Conservation (phyloP, 2,888 invertebrate species). For the Sinopyrophorus schimmeli region DNA sequence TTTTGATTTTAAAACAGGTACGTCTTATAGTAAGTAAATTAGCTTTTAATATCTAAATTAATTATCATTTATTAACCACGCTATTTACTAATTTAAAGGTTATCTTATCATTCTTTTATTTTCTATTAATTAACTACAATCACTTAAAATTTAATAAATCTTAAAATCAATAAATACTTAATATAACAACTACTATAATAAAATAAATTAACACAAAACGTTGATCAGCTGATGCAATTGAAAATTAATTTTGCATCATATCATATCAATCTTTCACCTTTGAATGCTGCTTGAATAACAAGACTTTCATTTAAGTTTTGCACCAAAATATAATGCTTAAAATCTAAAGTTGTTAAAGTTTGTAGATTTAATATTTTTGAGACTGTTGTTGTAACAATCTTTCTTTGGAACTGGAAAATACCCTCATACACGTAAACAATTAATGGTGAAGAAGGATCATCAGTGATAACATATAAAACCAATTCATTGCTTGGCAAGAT, state of each 20-base stretch:
- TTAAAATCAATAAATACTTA: background rate
- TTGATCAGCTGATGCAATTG: conserved; percentile 9
- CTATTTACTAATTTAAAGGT: too few species aligned
- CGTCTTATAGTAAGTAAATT: too few species aligned
- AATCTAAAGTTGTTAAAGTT: conserved; percentile 39
- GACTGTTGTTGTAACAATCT: conserved; percentile 39
- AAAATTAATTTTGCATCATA: conserved; percentile 13
- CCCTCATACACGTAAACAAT: conserved; percentile 55
- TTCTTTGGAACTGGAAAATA: conserved; percentile 50
- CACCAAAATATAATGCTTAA: conserved; percentile 45
- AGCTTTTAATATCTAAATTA: background rate
- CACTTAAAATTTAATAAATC: background rate
- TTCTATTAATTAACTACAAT: too few species aligned
- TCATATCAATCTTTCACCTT: conserved; percentile 39
- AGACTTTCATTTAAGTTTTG: conserved; percentile 40
- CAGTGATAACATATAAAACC: conserved; percentile 53
- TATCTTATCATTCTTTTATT: too few species aligned
- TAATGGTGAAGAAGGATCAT: conserved; percentile 50
- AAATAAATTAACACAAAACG: conserved; percentile 5
- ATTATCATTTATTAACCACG: too few species aligned
- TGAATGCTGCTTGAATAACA: conserved; percentile 47
- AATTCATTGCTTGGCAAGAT: conserved; percentile 54
- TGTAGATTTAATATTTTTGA: conserved; percentile 34
- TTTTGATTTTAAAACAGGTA: background rate
- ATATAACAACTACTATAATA: background rate